Conservation (phyloP, 2,797 vertebrate genomes). For the Anolis apletophallus region DNA sequence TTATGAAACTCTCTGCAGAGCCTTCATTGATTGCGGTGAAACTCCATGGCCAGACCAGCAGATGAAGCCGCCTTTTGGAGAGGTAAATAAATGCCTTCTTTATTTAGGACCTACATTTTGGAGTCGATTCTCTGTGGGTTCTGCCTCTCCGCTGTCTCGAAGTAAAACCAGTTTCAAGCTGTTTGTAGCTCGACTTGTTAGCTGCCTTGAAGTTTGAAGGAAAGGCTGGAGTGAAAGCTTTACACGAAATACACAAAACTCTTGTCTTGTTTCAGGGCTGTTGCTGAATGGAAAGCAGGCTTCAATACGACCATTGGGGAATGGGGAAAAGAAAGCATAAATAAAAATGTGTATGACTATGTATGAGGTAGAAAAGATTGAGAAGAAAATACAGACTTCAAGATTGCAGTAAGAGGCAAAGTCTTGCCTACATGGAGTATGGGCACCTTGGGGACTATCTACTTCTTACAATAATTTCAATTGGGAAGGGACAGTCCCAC, state of each 20-base stretch:
- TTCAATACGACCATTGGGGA: not conserved
- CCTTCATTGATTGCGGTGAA: not conserved
- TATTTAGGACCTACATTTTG: not conserved
- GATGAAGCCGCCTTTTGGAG: not conserved
- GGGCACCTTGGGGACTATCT: too few species aligned
- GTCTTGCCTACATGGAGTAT: too few species aligned
- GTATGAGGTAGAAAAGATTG: not conserved
- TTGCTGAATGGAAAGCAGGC: not conserved
- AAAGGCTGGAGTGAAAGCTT: not conserved
- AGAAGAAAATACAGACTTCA: constrained; percentile 25
- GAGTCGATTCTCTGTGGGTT: not conserved
- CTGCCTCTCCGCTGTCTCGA: not conserved
- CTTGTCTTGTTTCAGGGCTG: not conserved
- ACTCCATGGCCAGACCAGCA: not conserved
- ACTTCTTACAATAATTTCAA: too few species aligned
- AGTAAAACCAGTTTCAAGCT: not conserved
- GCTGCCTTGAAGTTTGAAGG: not conserved
- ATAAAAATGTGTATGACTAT: not conserved
- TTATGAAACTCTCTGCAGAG: not conserved
- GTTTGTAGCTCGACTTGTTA: not conserved
- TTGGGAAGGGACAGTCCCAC: too few species aligned
- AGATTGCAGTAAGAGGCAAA: too few species aligned
- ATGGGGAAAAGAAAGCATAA: not conserved
- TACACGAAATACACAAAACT: not conserved
- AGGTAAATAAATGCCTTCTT: not conserved